Evolutionary conservation across 2,888 invertebrate genomes (phyloP).

Genomic region (Oscheius sp.): DNA sequence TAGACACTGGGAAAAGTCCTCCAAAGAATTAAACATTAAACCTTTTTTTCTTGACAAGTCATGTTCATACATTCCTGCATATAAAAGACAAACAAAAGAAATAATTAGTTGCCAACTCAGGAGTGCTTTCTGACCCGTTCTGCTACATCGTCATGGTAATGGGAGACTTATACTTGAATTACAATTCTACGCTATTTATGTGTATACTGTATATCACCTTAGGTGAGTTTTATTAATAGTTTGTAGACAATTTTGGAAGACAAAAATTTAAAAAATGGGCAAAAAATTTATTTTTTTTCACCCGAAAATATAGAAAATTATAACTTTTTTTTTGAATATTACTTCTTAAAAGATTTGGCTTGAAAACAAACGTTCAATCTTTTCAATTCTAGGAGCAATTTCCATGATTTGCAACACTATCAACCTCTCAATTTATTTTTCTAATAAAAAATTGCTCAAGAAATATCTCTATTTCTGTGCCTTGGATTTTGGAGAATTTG

Average conservation of each 20-base stretch:
- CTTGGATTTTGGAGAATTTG: conserved; percentile 54
- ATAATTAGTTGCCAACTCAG: too few relatives aligned
- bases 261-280: neutral
- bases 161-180: conserved; percentile 41
- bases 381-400: conserved; percentile 36
- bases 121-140: too few relatives aligned
- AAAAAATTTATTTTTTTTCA: too few relatives aligned
- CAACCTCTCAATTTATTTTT: conserved; percentile 41
- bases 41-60: too few relatives aligned
- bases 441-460: conserved; percentile 41
- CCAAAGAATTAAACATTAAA: too few relatives aligned
- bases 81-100: too few relatives aligned
- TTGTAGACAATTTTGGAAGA: neutral
- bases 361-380: neutral
- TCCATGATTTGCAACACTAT: conserved; percentile 41
- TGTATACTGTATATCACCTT: conserved; percentile 50
- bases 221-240: conserved; percentile 33
- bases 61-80: too few relatives aligned
- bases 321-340: neutral
- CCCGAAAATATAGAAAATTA: neutral
- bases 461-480: conserved; percentile 55
- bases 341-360: neutral
- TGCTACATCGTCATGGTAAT: too few relatives aligned
- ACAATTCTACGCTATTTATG: conserved; percentile 52
- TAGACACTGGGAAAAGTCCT: too few relatives aligned